Percentiles rank a stretch among this genome's conserved stretches.
Evolutionary conservation across 2,888 invertebrate genomes (phyloP).

Genomic region (Diploptera punctata): DNA sequence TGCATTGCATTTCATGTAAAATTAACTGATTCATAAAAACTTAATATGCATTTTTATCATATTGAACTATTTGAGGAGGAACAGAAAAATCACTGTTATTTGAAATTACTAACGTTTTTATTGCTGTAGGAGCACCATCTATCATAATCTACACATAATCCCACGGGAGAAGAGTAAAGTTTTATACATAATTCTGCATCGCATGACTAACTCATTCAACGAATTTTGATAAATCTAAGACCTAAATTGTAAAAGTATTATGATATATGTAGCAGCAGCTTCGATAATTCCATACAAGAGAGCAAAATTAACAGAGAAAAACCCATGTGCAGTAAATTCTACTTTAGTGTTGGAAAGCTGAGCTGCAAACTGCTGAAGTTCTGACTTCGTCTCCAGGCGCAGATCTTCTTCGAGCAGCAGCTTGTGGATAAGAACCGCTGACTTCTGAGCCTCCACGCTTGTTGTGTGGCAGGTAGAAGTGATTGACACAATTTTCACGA

Average conservation of each 20-base stretch:
- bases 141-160: no score
- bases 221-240: not conserved
- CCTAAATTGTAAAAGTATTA: not conserved
- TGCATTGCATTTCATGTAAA: no score
- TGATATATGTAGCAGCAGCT: not conserved
- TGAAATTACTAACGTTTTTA: no score
- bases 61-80: no score
- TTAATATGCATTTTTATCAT: no score
- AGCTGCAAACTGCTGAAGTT: not conserved
- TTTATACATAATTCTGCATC: no score
- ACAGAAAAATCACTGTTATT: no score
- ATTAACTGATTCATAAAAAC: no score
- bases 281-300: not conserved
- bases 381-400: not conserved
- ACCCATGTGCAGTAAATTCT: not conserved
- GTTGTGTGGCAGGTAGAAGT: not conserved
- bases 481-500: not conserved
- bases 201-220: no score
- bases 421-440: not conserved
- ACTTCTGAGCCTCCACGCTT: not conserved
- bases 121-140: no score
- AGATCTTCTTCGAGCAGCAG: not conserved
- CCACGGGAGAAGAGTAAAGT: no score
- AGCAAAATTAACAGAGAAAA: not conserved
- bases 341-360: slow-evolving; percentile 1